These are phyloP conservation scores for Xiphias gladius DNA, from an alignment of 2,113 vertebrate species.

Conservation along the genomic window DNA sequence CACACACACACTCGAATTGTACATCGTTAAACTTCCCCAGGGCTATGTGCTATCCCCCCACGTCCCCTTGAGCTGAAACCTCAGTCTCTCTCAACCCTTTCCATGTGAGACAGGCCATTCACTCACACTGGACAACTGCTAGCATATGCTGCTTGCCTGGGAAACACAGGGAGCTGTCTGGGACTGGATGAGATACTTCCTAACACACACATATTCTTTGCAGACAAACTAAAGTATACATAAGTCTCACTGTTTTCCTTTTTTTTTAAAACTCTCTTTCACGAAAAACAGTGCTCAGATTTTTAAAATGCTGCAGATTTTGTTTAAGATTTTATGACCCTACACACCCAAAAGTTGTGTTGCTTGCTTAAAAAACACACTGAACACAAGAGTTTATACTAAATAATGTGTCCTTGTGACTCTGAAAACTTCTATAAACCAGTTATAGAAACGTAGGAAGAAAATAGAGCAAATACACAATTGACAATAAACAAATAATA, in stretches of 20 bases:
- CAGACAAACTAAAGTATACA: not conserved
- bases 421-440: not conserved
- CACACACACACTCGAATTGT: constrained; percentile 36
- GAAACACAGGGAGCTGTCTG: constrained; percentile 26
- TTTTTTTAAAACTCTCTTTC: not conserved
- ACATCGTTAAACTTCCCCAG: constrained; percentile 69
- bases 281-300: not conserved
- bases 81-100: constrained; percentile 50
- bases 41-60: constrained; percentile 70
- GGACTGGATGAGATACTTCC: constrained; percentile 27
- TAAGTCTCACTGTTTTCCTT: not conserved
- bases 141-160: constrained; percentile 58
- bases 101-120: constrained; percentile 57
- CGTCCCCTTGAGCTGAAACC: constrained; percentile 64
- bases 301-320: not conserved
- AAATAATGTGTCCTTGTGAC: constrained; percentile 27
- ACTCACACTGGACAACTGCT: constrained; percentile 59
- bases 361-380: not conserved
- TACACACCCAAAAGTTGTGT: not conserved
- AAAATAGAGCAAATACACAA: not conserved
- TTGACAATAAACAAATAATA: not conserved
- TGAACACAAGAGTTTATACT: constrained; percentile 16
- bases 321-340: not conserved
- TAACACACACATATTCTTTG: constrained; percentile 2
- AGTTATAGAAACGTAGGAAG: not conserved